Conservation (phyloP, 2,888 invertebrate species). For the Stictocephala bisonia region DNA sequence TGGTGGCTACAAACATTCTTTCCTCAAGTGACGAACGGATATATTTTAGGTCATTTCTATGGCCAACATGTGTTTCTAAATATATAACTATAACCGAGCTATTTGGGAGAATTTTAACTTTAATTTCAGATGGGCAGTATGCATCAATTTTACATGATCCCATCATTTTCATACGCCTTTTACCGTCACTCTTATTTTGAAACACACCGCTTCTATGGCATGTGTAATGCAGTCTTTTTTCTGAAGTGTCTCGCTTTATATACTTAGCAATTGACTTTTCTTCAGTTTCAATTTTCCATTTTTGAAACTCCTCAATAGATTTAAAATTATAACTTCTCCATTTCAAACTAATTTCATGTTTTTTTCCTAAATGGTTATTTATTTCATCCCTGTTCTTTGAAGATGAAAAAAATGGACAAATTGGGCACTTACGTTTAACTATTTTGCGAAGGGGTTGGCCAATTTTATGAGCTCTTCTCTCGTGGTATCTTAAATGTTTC, state of each 20-base stretch:
- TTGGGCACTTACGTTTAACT: too few species aligned
- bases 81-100: slow-evolving; percentile 48
- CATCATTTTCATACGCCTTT: slow-evolving; percentile 34
- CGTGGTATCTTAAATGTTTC: too few species aligned
- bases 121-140: slow-evolving; percentile 56
- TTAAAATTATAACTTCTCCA: background rate
- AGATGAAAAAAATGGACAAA: too few species aligned
- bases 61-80: slow-evolving; percentile 57
- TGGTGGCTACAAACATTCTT: slow-evolving; percentile 52
- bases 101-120: slow-evolving; percentile 47
- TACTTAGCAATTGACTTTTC: background rate
- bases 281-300: slow-evolving; percentile 6
- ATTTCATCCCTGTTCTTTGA: too few species aligned
- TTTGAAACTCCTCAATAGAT: background rate
- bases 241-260: background rate
- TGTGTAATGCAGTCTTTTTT: background rate
- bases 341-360: too few species aligned
- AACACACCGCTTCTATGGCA: slow-evolving; percentile 35
- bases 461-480: too few species aligned
- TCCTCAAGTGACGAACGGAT: slow-evolving; percentile 55
- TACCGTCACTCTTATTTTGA: background rate
- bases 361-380: too few species aligned
- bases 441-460: too few species aligned
- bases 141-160: slow-evolving; percentile 55
- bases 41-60: slow-evolving; percentile 55